Evolutionary conservation across 35 echinoderm and acorn worm species (phyloP), one percentile per base, ranked within the genome.

Genomic region (Ophiothrix spiculata): DNA sequence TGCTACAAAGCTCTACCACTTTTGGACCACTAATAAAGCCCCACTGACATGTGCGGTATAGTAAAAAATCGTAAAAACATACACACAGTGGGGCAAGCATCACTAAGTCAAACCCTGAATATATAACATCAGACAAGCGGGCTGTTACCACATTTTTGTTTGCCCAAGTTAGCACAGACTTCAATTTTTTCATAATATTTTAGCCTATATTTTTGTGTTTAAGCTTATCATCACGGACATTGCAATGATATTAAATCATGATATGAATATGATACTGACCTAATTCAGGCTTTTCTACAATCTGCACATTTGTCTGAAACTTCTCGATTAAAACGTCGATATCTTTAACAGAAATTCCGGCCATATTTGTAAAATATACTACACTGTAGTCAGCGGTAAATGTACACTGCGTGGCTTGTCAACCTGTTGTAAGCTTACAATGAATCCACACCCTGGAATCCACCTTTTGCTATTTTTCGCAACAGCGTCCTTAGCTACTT

Each of bases 291-390:
- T 60, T 84, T 23, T 84, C 81, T 3, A 25, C 45, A 35, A 84
- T 37, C 39, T 63, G 29, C 46, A 84, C 81, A 35, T 84, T 69
- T 25, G 81, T 84, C 31, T 84, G 42, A 60, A 84, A 84, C 23
- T 84, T 60, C 19, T 32, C 63, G 13, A 84, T 64, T 13, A 84
- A 36, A 33, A 60, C 54, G 21, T 84, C 35, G 16, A 84, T 13
- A 34, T 84, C 81, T 69, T 69, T 15, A 69, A 25, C 60, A 25
- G 60, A 69, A 25, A 69, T 25, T n/a, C 10, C 60, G 60, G 60
- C 25, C 60, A 69, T 69, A 25, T 69, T 69, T 15, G 16, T 69
- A 54, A 54, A 54, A 54, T 8, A 21, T 54, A 54, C 45, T 54
- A 21, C 8, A 8, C 8, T 11, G 45, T 21, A 54, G 8, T 11